A percentile compares a stretch with the other conserved stretches of the same genome.
phyloP scores from a whole-genome alignment of 2,797 vertebrate genomes.

The Triplophysa yarkandensis region DNA sequence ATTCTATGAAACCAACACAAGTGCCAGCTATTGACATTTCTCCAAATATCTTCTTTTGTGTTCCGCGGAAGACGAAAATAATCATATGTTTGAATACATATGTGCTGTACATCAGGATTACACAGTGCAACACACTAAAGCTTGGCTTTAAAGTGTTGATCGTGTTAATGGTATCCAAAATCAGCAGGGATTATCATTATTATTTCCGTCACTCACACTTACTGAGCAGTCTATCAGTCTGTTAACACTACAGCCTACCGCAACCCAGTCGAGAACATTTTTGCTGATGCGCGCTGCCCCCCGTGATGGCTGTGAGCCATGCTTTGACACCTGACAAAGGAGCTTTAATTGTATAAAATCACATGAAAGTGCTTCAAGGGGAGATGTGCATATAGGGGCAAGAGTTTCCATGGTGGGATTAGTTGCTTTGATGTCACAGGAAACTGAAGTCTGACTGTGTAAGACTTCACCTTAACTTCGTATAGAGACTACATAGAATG shows the following conservation, averaged over 20 bases:
- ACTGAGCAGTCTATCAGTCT: conserved; percentile 9
- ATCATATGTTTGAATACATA: too few species aligned
- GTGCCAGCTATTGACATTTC: too few species aligned
- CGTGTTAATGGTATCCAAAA: conserved; percentile 14
- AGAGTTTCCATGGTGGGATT: conserved; percentile 32
- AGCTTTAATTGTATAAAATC: conserved; percentile 35
- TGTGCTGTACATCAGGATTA: neutral
- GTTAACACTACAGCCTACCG: conserved; percentile 3
- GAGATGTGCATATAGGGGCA: neutral
- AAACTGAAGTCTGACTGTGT: neutral
- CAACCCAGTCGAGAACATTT: conserved; percentile 9
- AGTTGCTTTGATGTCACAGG: conserved; percentile 20
- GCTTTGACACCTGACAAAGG: conserved; percentile 43
- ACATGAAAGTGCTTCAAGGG: conserved; percentile 29
- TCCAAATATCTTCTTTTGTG: too few species aligned
- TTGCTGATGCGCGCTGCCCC: conserved; percentile 29
- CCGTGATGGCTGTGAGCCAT: conserved; percentile 21
- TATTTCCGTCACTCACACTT: neutral
- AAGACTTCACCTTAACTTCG: too few species aligned
- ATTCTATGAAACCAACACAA: too few species aligned
- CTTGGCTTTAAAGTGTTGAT: neutral
- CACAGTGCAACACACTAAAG: neutral
- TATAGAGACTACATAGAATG: conserved; percentile 5
- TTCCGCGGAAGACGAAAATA: too few species aligned
- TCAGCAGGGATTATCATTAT: neutral